Conservation (phyloP, 2,888 invertebrate genomes). For the Notodonta ziczac region DNA sequence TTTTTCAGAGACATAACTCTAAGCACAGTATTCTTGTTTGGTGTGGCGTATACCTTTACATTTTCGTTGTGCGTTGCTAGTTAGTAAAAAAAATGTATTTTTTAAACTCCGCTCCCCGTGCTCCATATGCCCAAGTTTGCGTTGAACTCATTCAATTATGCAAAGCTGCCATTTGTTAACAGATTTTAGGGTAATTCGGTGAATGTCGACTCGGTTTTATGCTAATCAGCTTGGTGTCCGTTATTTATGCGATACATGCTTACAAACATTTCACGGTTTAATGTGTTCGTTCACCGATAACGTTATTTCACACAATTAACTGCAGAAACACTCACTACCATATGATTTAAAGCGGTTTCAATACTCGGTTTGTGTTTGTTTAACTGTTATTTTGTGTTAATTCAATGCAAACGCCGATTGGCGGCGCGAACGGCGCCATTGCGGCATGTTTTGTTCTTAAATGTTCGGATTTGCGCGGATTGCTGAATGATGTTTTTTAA, state of each 20-base stretch:
- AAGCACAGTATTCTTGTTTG: no score
- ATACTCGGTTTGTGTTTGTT: conserved; percentile 66
- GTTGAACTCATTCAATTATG: conserved; percentile 77
- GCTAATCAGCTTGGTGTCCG: conserved; percentile 79
- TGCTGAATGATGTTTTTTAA: neutral
- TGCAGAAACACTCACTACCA: conserved; percentile 71
- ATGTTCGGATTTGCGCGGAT: neutral
- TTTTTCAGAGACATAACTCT: no score
- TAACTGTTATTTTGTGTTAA: conserved; percentile 73
- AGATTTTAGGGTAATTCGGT: conserved; percentile 79
- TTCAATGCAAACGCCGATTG: conserved; percentile 59
- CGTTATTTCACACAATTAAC: conserved; percentile 75
- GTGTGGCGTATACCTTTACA: conserved; percentile 8
- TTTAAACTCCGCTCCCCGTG: conserved; percentile 24
- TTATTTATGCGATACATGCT: conserved; percentile 77
- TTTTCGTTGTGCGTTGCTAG: conserved; percentile 31
- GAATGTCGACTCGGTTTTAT: conserved; percentile 77
- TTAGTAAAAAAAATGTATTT: conserved; percentile 46
- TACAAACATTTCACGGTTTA: conserved; percentile 68
- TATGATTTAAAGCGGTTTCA: conserved; percentile 73
- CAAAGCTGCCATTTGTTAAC: conserved; percentile 82
- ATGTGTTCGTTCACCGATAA: conserved; percentile 67
- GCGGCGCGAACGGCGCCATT: conserved; percentile 34
- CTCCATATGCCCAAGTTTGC: conserved; percentile 68
- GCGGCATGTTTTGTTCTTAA: conserved; percentile 12